These are phyloP conservation scores for Aldrovandia affinis DNA, from an alignment of 2,797 vertebrate genomes.

Conservation along the genomic window DNA sequence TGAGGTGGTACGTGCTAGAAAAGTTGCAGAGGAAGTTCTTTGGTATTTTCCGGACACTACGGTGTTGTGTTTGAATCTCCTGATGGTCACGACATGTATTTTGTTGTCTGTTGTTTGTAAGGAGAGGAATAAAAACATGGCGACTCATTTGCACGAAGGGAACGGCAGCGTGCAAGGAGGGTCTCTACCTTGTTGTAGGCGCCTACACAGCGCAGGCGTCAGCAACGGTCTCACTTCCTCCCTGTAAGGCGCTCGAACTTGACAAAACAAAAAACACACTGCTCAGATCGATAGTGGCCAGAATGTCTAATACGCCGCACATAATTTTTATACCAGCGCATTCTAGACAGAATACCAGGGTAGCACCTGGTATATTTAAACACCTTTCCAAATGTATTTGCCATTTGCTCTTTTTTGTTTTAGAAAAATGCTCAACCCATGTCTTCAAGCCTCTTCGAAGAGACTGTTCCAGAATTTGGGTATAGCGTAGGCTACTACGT, in stretches of 20 bases:
- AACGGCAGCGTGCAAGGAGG: conserved; percentile 77
- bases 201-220: conserved; percentile 67
- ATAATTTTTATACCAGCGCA: too few species aligned
- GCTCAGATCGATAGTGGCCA: not conserved
- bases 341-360: too few species aligned
- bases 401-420: not conserved
- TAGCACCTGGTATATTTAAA: too few species aligned
- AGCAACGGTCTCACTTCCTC: conserved; percentile 4
- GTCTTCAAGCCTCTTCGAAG: not conserved
- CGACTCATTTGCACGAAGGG: conserved; percentile 83
- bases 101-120: not conserved
- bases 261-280: conserved; percentile 5
- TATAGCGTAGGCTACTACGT: not conserved
- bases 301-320: not conserved
- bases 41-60: too few species aligned
- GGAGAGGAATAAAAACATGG: conserved; percentile 73
- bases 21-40: too few species aligned
- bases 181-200: conserved; percentile 79
- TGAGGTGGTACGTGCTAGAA: too few species aligned
- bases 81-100: not conserved
- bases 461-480: not conserved
- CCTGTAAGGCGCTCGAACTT: conserved; percentile 21
- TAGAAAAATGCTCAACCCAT: not conserved
- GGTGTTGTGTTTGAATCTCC: too few species aligned
- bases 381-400: not conserved